A percentile compares a stretch with the other conserved stretches of the same genome.
Conservation (phyloP, 2,797 vertebrate species). For the Smutsia gigantea region DNA sequence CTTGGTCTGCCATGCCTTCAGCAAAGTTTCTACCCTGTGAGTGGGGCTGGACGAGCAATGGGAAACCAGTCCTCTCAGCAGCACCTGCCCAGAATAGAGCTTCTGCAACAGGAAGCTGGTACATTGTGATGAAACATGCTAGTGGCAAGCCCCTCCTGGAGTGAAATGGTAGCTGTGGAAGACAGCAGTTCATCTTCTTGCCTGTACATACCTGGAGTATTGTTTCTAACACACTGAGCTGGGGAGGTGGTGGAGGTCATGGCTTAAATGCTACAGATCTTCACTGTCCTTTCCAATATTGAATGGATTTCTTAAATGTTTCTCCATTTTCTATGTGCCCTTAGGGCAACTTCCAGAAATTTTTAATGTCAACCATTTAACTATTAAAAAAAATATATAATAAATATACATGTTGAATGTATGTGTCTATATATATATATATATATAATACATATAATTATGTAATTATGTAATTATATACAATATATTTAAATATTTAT, state of each 20-base stretch:
- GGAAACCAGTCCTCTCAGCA: neutral
- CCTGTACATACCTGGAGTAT: neutral
- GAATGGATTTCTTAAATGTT: neutral
- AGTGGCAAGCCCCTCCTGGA: neutral
- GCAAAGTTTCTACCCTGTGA: neutral
- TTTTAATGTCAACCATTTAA: neutral
- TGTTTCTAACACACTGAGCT: neutral
- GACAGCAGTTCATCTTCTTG: neutral
- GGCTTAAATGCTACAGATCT: neutral
- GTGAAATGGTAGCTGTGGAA: neutral
- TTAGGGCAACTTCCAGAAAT: neutral
- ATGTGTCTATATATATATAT: too few relatives aligned
- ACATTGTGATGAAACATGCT: neutral
- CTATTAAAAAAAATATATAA: neutral
- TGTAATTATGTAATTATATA: neutral
- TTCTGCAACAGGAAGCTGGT: neutral
- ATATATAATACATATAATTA: neutral
- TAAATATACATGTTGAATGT: too few relatives aligned
- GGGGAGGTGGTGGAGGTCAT: neutral
- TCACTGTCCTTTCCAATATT: neutral
- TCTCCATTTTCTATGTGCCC: neutral
- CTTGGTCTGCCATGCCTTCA: neutral
- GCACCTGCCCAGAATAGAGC: neutral
- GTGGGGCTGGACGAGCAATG: neutral
- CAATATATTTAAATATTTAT: neutral